A percentile compares a stretch with the other conserved stretches of the same genome.
Conservation (phyloP, 2,888 invertebrate species). For the Mythimna ferrago region DNA sequence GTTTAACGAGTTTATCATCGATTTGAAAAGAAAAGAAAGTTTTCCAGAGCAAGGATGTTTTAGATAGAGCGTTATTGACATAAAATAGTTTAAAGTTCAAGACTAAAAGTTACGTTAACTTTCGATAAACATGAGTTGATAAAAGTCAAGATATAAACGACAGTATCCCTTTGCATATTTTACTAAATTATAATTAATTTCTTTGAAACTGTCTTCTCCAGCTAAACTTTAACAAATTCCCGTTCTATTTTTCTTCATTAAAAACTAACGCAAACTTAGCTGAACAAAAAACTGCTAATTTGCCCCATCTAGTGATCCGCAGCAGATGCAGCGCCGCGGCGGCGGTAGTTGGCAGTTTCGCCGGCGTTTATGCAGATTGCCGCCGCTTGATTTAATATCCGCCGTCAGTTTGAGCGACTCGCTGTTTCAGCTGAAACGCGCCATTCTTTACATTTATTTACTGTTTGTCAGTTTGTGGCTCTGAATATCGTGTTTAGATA, state of each 20-base stretch:
- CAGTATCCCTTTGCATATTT: too few relatives aligned
- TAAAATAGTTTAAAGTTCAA: too few relatives aligned
- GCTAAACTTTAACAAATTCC: constrained; percentile 22
- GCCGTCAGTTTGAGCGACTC: constrained; percentile 47
- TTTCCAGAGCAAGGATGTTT: too few relatives aligned
- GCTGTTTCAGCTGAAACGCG: constrained; percentile 23
- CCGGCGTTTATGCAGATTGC: constrained; percentile 75
- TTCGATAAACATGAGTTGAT: background rate
- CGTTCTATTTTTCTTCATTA: constrained; percentile 14
- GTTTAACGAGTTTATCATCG: too few relatives aligned
- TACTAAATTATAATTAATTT: background rate
- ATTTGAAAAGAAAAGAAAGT: too few relatives aligned
- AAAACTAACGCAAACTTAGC: constrained; percentile 16
- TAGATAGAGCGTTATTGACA: too few relatives aligned
- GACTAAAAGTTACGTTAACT: background rate
- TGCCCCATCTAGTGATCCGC: constrained; percentile 51
- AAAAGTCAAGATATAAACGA: too few relatives aligned
- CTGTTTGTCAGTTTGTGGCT: constrained; percentile 22
- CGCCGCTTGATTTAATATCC: constrained; percentile 68
- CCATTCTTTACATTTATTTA: constrained; percentile 43
- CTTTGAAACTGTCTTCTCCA: constrained; percentile 16
- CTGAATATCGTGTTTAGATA: constrained; percentile 26
- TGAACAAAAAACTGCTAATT: constrained; percentile 43
- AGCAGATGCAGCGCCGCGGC: constrained; percentile 40
- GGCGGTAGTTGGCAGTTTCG: constrained; percentile 64